These are phyloP conservation scores for Zophobas atratus DNA, from an alignment of 1,140 invertebrate species.

Conservation along the genomic window DNA sequence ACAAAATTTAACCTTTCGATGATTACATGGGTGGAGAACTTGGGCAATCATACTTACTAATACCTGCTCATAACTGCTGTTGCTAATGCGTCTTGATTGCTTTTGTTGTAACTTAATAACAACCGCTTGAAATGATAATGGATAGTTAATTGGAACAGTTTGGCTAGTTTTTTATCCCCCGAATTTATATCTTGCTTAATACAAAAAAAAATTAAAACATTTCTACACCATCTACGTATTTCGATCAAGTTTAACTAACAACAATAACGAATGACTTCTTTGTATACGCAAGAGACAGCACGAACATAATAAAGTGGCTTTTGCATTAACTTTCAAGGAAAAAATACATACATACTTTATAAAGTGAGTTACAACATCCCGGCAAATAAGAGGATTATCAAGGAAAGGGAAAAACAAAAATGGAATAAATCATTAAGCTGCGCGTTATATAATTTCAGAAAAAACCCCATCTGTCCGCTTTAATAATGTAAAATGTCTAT, in stretches of 20 bases:
- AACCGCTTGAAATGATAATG: no score
- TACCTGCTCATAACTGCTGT: conserved; percentile 3
- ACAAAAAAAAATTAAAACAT: no score
- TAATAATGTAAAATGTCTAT: not conserved
- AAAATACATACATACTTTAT: not conserved
- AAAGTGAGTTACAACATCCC: not conserved
- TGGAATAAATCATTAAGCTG: not conserved
- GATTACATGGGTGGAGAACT: not conserved
- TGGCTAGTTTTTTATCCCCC: no score
- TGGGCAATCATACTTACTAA: not conserved
- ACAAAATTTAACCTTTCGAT: not conserved
- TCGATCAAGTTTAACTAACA: no score
- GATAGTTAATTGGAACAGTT: no score
- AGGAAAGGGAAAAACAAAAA: not conserved
- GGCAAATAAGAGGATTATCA: not conserved
- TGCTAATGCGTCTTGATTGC: not conserved
- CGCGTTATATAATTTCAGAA: not conserved
- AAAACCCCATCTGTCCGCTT: not conserved
- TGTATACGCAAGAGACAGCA: no score
- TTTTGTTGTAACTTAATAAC: no score
- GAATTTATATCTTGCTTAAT: no score
- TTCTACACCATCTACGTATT: no score
- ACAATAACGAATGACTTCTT: no score
- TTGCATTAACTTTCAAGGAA: no score
- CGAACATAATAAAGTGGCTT: no score